Evolutionary conservation across 2,888 invertebrate species (phyloP), one percentile per base, ranked within the genome.

Genomic region (Lagria hirta): DNA sequence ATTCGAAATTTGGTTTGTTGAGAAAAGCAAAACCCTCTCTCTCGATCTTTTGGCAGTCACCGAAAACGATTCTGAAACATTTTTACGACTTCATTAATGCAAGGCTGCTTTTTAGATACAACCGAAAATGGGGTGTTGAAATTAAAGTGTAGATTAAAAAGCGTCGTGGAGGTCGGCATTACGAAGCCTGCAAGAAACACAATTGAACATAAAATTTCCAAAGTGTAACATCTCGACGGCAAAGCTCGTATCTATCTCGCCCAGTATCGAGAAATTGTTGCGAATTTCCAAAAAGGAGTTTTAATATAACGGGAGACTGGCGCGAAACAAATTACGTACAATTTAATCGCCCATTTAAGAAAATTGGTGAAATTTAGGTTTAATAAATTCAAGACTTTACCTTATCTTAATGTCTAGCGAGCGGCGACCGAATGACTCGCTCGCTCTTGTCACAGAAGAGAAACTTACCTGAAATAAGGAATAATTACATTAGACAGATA

Each of bases 141-240:
- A 71, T 70, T 69, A 68, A 69, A 68, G 66, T 54, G 64, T 59
- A 68, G 68, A 70, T 70, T 70, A 70, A 71, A 71, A 70, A 71
- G 64, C 65, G 64, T 52, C 55, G 55, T 52, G 48, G 48, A 49
- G 50, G 58, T 55, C 58, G 58, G 43, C 60, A 58, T 61, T 58
- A 60, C 58, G 52, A 55, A 34, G 38, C 16, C 30, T 36, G 55
- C 29, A 30, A 33, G 34, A 54, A 63, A 64, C 58, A 62, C 68
- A 69, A 68, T 69, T 68, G 68, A 55, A 68, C 67, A 62, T 66
- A 65, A 68, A 69, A 66, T 63, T 64, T 60, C 46, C 30, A 47
- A 28, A 37, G 10, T 23, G 30, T 32, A 55, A 53, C 55, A 55
- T 50, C n/a, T n/a, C 50, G 48, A 35, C 28, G 44, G 28, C 23